Evolutionary conservation across 2,797 vertebrate species (phyloP).

Genomic region (Melanotaenia trifasciata): DNA sequence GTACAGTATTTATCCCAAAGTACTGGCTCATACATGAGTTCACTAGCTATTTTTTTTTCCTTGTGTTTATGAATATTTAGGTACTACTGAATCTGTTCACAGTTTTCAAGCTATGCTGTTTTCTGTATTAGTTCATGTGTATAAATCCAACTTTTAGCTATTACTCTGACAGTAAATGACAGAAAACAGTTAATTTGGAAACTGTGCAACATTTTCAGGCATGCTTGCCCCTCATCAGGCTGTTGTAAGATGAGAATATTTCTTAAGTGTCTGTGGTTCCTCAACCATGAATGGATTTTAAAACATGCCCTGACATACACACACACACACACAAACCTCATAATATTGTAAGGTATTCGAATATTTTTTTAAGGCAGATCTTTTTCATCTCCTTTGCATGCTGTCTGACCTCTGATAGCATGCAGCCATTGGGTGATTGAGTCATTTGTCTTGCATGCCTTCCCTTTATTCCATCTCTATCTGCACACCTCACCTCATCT

Average conservation of each 20-base stretch:
- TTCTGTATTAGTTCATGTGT: constrained; percentile 47
- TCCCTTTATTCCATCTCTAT: constrained; percentile 44
- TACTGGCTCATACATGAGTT: not conserved
- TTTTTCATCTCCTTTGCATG: constrained; percentile 56
- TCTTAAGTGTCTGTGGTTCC: constrained; percentile 17
- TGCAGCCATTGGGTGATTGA: constrained; percentile 44
- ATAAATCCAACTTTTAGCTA: constrained; percentile 41
- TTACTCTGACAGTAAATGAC: constrained; percentile 46
- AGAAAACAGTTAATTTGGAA: constrained; percentile 46
- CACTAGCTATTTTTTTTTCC: not conserved
- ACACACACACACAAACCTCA: not conserved
- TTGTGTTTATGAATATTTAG: not conserved
- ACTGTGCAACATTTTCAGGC: constrained; percentile 42
- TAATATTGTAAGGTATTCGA: constrained; percentile 13
- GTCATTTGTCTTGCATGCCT: constrained; percentile 55
- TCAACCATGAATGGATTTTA: constrained; percentile 8
- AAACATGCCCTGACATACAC: not conserved
- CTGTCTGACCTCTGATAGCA: constrained; percentile 48
- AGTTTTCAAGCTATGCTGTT: constrained; percentile 17
- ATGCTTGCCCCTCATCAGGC: constrained; percentile 37
- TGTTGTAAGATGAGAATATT: constrained; percentile 44
- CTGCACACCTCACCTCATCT: constrained; percentile 56
- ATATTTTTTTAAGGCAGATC: not conserved
- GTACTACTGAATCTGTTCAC: not conserved
- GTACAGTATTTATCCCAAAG: not conserved